These are phyloP conservation scores for Myotis daubentonii DNA, from an alignment of 2,797 vertebrate species.

Conservation along the genomic window DNA sequence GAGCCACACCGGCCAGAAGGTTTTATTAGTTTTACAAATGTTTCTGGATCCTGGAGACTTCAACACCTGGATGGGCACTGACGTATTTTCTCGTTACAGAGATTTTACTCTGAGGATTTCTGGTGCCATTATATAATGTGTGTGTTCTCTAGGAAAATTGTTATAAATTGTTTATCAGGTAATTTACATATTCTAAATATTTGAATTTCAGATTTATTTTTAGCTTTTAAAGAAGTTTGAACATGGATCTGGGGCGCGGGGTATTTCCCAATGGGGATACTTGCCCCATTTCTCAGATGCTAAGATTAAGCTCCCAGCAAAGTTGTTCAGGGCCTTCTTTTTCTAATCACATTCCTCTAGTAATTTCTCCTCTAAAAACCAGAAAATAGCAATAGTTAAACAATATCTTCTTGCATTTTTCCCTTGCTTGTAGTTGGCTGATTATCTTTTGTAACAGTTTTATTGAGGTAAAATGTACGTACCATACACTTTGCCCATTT, in stretches of 20 bases:
- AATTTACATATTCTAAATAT: background rate
- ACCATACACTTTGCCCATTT: background rate
- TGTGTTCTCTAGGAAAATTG: background rate
- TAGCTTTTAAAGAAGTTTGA: background rate
- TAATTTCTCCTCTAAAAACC: background rate
- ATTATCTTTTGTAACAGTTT: background rate
- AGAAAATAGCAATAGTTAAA: background rate
- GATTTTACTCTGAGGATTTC: background rate
- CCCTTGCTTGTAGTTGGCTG: background rate
- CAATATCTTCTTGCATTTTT: background rate
- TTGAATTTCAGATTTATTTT: slow-evolving; percentile 18
- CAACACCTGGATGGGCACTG: background rate
- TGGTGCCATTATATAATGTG: background rate
- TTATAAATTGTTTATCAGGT: background rate
- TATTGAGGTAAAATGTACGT: background rate
- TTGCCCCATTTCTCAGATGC: background rate
- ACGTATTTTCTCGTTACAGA: background rate
- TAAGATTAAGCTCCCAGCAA: background rate
- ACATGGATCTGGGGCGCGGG: background rate
- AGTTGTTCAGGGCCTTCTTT: background rate
- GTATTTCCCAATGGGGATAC: background rate
- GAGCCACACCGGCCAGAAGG: too few species aligned
- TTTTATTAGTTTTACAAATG: background rate
- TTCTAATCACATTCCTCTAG: background rate
- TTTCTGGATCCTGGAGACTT: background rate